phyloP scores from a whole-genome alignment of 2,888 invertebrate genomes.

The Heliconius sara region DNA sequence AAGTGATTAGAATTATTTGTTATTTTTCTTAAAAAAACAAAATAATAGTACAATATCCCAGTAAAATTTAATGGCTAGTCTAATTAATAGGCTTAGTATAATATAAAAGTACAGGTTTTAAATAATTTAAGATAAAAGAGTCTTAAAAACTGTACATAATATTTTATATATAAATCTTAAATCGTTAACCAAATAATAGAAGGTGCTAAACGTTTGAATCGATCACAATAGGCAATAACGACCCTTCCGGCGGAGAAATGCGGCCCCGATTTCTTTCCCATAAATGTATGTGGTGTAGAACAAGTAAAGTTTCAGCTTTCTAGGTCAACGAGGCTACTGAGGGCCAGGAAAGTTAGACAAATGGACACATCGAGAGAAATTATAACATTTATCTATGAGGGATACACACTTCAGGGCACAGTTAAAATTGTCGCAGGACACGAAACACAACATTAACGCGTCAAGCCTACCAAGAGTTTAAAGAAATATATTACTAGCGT shows the following conservation, averaged over 20 bases:
- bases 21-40: no score
- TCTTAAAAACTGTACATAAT: neutral
- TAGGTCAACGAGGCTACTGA: conserved; percentile 50
- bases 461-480: neutral
- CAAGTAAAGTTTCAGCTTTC: conserved; percentile 52
- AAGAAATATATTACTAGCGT: neutral
- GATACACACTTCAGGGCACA: conserved; percentile 24
- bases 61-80: no score
- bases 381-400: conserved; percentile 37
- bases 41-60: no score
- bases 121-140: no score
- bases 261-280: conserved; percentile 54
- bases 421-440: conserved; percentile 14
- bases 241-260: conserved; percentile 53
- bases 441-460: conserved; percentile 15
- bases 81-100: no score
- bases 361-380: conserved; percentile 43
- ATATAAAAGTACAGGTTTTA: no score
- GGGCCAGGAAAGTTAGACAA: conserved; percentile 48
- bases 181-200: neutral
- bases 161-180: neutral
- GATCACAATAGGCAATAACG: conserved; percentile 51
- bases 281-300: conserved; percentile 52
- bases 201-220: conserved; percentile 38
- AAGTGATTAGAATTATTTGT: no score